Evolutionary conservation across 2,888 invertebrate species (phyloP).

Genomic region (Dascillus cervinus): DNA sequence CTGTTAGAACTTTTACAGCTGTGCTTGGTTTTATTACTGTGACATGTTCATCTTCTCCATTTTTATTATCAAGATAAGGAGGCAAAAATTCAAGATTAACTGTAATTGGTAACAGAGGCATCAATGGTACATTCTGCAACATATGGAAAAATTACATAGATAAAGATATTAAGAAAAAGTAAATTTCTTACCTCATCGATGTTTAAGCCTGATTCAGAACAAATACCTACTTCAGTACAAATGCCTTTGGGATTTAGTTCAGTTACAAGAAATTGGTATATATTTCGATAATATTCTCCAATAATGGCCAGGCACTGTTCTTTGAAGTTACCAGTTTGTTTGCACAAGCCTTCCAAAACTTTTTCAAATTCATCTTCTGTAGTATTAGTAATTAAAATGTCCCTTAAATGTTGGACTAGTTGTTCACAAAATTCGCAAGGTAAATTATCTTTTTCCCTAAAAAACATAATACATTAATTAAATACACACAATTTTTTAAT

Average conservation of each 20-base stretch:
- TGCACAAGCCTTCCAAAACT: constrained; percentile 71
- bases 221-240: constrained; percentile 65
- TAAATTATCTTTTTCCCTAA: constrained; percentile 48
- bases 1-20: too few relatives aligned
- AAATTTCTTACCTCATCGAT: constrained; percentile 3
- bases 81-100: too few relatives aligned
- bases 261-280: constrained; percentile 63
- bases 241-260: constrained; percentile 62
- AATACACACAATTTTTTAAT: constrained; percentile 25
- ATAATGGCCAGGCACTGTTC: constrained; percentile 69
- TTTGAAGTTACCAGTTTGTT: constrained; percentile 67
- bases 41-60: too few relatives aligned
- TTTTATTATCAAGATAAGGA: too few relatives aligned
- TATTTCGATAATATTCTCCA: constrained; percentile 66
- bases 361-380: constrained; percentile 75
- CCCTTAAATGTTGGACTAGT: constrained; percentile 69
- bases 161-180: constrained; percentile 7
- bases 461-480: constrained; percentile 2
- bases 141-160: too few relatives aligned
- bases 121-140: constrained; percentile 42
- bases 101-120: constrained; percentile 52
- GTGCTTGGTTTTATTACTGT: too few relatives aligned
- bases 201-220: constrained; percentile 39
- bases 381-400: constrained; percentile 75
- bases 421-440: constrained; percentile 84